Base-by-base conservation (phyloP, 1,140 invertebrate species). In the Heliconius hewitsoni region DNA sequence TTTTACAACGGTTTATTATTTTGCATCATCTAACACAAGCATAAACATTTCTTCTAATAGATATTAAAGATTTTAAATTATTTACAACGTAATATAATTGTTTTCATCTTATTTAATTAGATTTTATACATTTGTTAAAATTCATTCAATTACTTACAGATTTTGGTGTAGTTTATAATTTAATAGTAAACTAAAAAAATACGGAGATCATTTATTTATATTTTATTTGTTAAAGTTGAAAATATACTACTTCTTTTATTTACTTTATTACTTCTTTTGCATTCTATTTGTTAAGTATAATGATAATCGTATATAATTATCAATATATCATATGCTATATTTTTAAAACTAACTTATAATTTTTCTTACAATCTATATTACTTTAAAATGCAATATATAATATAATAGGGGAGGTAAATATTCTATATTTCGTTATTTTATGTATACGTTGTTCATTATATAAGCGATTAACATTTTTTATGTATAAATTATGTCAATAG, bases 1-100 rank as follows among this genome's bases (percentile, higher is more conserved):
- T 87, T 86, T 85, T 86, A 86, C 78, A 90, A 86, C 82, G 78
- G 76, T 82, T 85, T 84, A 82, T 83, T 77, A 82, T 79, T 83
- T 84, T 84, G 75, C 75, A 84, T 83, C 83, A 57, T 82, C 82
- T 87, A 86, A 78, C 80, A 84, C 85, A 82, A 86, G 87, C 82
- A 86, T 88, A 82, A 80, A 86, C 76, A 74, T 39, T 72, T 52
- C 9, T 39, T 72, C 34, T 72, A 42, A 72, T 72, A 19, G 8
- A 72, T 39, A 19, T 72, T 72, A 1, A 37, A 42, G 8, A n/a
- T 42, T 42, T 66, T 66, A 27, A 66, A 57, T 9, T 66, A 66
- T 66, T 30, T 66, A 66, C 60, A 66, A 66, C 9, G 9, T 66
- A 30, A 66, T 0, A 27, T 27, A 30, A 13, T 30, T 66, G 8